A percentile compares a stretch with the other conserved stretches of the same genome.
These are phyloP conservation scores for Nettapus auritus DNA, from an alignment of 2,113 vertebrate genomes.

Conservation along the genomic window DNA sequence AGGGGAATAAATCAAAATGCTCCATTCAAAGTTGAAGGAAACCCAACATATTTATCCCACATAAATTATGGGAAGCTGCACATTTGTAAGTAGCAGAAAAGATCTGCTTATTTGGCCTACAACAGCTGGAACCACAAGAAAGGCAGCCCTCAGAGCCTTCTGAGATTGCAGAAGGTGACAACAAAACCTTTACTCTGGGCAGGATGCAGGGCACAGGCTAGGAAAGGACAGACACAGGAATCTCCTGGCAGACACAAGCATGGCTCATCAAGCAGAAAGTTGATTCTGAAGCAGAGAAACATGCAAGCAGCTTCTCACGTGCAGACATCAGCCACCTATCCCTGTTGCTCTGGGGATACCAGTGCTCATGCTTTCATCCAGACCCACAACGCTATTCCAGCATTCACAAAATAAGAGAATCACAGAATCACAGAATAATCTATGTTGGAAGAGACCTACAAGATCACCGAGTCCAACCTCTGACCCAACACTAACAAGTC, in stretches of 20 bases:
- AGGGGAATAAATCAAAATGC: slow-evolving; percentile 22
- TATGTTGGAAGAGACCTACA: no score
- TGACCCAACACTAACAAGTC: no score
- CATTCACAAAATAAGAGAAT: neutral
- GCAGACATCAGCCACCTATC: neutral
- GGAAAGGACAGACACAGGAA: neutral
- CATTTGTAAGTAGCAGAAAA: neutral
- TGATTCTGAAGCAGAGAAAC: neutral
- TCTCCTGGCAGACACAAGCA: neutral
- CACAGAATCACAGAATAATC: no score
- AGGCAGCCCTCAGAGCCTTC: neutral
- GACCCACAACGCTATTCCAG: neutral
- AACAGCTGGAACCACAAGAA: slow-evolving; percentile 35
- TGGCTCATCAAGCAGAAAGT: neutral
- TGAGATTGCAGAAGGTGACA: neutral
- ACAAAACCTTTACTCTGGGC: neutral
- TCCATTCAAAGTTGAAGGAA: slow-evolving; percentile 30
- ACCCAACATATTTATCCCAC: neutral
- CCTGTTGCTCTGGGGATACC: neutral
- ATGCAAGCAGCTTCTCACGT: neutral
- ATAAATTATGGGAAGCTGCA: neutral
- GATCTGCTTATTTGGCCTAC: slow-evolving; percentile 4
- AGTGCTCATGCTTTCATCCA: neutral
- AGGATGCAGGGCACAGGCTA: neutral
- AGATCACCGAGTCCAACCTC: no score